Base-by-base conservation (phyloP, 2,888 invertebrate species). In the Myopa testacea region DNA sequence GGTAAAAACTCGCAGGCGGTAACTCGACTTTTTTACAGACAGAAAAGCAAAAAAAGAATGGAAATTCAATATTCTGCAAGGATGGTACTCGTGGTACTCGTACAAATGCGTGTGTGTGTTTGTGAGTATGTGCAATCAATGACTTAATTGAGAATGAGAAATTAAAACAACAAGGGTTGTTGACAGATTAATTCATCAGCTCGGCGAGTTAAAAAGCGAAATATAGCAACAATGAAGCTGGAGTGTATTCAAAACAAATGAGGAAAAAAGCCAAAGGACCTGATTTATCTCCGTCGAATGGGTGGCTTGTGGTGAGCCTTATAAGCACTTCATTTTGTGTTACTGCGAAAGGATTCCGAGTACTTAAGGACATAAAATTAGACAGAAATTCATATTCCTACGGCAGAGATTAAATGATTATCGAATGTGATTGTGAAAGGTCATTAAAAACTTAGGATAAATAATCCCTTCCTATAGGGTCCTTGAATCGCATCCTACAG, bases 151-250 rank as follows among this genome's bases (percentile, higher is more conserved):
- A 68, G 68, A 77, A 73, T 73, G 72, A 72, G 72, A 72, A 72
- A 77, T 77, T 73, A 77, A 77, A 77, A 77, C 68, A 71, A 60
- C 72, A 37, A 40, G 67, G 73, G 72, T 55, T 68, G 77, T 50
- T 69, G 73, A 77, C 73, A 73, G 67, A 60, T 71, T 55, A 63
- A 71, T 72, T 71, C 55, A 55, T 76, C 76, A 76, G 65, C 50
- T 14, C 26, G 12, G 62, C 14, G 45, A 62, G 73, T 63, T 62
- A 63, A 63, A 73, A 62, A 73, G 63, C 73, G 40, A 8, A 40
- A 73, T 63, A 10, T 62, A 40, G 40, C 19, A 34, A 73, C 45
- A 73, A 60, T 16, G 34, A 16, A 70, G 26, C 16, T 34, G 4
- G 70, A 70, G 34, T 67, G 8, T 14, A 55, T 55, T 37, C 38